Percentiles rank a stretch among this genome's conserved stretches.
phyloP scores from a whole-genome alignment of 1,140 invertebrate genomes.

The silkworm (Bombyx mori) region ASM3026992v2 NC_085129.1:7889501-7890000 shows the following conservation, averaged over 20 bases:
- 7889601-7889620: too few relatives aligned
- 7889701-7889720: background rate
- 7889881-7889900: slow-evolving; percentile 20
- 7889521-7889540: too few relatives aligned
- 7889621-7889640: too few relatives aligned
- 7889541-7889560: too few relatives aligned
- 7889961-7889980: background rate
- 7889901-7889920: background rate
- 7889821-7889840: slow-evolving; percentile 13
- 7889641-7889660: too few relatives aligned
- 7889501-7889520: too few relatives aligned
- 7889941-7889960: background rate
- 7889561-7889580: too few relatives aligned
- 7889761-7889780: slow-evolving; percentile 30
- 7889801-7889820: slow-evolving; percentile 12
- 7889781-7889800: slow-evolving; percentile 22
- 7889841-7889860: slow-evolving; percentile 15
- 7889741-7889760: slow-evolving; percentile 28
- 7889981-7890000: background rate
- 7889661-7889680: too few relatives aligned
- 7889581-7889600: too few relatives aligned
- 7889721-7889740: slow-evolving; percentile 8
- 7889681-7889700: too few relatives aligned
- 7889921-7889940: too few relatives aligned
- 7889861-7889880: slow-evolving; percentile 4